Base-by-base conservation (phyloP, 2,888 invertebrate genomes). In the Sabatieria punctata region DNA sequence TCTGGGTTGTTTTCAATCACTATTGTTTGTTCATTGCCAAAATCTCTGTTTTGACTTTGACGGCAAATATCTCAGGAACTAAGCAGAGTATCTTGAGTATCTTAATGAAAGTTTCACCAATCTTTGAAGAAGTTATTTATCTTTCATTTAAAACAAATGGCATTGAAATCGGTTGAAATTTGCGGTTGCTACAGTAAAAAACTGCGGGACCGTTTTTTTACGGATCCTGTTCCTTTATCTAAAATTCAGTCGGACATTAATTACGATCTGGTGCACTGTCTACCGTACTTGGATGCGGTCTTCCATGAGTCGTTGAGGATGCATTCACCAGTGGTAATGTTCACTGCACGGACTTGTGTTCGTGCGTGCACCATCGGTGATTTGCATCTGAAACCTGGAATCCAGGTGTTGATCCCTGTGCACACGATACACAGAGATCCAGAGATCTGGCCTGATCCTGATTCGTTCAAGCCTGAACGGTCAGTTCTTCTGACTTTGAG, bases 381-480 rank as follows among this genome's bases (percentile, higher is more conserved):
- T 6, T 22, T 47, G 15, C 4, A 6, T n/a, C 27, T 47, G 13
- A 26, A 26, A 6, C 22, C 35, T 13, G 51, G 51, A 6, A 25
- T 41, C 23, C 4, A 19, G 2, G 30, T 52, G 21, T 21, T 6
- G 2, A 26, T 44, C 2, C 52, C 49, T 13, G 40, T 52, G 4
- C 38, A 23, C 19, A 22, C 35, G 21, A 49, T 52, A 21, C 52
- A 52, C 26, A 39, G 48, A 15, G 43, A 52, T 24, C 46, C 46
- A 15, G 35, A 49, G 13, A 15, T 38, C 21, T 52, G 50, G 41
- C 51, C 49, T 4, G 44, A 52, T 11, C 52, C 52, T 18, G 45
- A 52, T 4, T 40, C 26, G 2, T 52, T 52, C 40, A 38, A 47
- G 24, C 52, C 52, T 1, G 49, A 52, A 13, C 24, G 49, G 46